These are phyloP conservation scores for Graptemys geographica DNA, from an alignment of 2,797 vertebrate species.

Conservation along the genomic window DNA sequence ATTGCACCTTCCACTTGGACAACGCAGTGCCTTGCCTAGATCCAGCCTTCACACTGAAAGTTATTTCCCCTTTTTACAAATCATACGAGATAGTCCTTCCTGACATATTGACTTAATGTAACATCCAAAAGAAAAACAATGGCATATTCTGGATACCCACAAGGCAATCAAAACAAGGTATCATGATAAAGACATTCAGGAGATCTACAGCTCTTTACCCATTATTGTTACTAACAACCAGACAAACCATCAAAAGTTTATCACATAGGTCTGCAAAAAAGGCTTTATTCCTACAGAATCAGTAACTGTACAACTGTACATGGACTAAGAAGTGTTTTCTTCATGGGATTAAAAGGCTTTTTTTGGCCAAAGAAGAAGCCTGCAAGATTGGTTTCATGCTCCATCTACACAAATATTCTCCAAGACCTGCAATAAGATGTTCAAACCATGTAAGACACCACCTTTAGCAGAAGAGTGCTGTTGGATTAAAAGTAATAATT, in stretches of 20 bases:
- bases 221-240: background rate
- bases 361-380: background rate
- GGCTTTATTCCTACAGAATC: background rate
- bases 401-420: background rate
- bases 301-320: accelerated
- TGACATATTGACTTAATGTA: background rate
- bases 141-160: accelerated
- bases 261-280: background rate
- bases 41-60: background rate
- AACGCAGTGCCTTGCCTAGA: background rate
- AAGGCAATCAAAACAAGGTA: accelerated
- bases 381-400: background rate
- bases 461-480: background rate
- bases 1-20: background rate
- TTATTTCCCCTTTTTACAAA: background rate
- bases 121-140: background rate
- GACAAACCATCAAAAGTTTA: background rate
- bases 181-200: background rate
- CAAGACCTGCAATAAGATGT: background rate
- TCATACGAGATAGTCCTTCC: background rate
- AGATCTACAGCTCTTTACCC: background rate
- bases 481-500: too few species aligned
- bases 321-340: background rate
- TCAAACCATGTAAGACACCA: background rate
- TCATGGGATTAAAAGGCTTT: accelerated